Conservation (phyloP, 1,140 invertebrate genomes). For the Sycobia sp. region DNA sequence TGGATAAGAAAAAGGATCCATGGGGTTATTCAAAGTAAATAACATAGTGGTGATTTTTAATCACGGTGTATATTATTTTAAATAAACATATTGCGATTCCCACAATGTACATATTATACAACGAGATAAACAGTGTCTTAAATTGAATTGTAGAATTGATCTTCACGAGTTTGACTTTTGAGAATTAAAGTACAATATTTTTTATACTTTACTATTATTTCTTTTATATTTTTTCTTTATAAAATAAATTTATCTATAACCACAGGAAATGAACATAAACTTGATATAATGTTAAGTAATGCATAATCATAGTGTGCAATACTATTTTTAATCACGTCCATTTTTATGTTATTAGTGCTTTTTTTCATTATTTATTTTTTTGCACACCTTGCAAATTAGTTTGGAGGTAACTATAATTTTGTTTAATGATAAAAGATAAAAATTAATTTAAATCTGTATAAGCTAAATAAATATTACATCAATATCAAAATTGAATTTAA, state of each 20-base stretch:
- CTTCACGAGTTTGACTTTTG: constrained; percentile 13
- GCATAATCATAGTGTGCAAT: constrained; percentile 50
- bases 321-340: constrained; percentile 29
- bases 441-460: no score
- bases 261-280: constrained; percentile 58
- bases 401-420: no score
- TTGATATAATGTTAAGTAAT: constrained; percentile 56
- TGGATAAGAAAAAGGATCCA: constrained; percentile 76
- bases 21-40: constrained; percentile 66
- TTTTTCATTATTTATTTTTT: background rate
- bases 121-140: constrained; percentile 3
- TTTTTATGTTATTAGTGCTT: background rate
- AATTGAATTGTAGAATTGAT: constrained; percentile 16
- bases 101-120: constrained; percentile 29
- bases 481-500: background rate
- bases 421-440: no score
- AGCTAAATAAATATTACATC: background rate
- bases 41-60: constrained; percentile 4
- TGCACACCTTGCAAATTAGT: no score
- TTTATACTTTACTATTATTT: constrained; percentile 10
- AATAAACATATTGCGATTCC: constrained; percentile 21
- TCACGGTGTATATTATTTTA: constrained; percentile 27
- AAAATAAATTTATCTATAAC: constrained; percentile 57
- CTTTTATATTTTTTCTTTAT: constrained; percentile 43
- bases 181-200: constrained; percentile 10